Conservation (phyloP, 2,113 vertebrate genomes). For the Bos javanicus region DNA sequence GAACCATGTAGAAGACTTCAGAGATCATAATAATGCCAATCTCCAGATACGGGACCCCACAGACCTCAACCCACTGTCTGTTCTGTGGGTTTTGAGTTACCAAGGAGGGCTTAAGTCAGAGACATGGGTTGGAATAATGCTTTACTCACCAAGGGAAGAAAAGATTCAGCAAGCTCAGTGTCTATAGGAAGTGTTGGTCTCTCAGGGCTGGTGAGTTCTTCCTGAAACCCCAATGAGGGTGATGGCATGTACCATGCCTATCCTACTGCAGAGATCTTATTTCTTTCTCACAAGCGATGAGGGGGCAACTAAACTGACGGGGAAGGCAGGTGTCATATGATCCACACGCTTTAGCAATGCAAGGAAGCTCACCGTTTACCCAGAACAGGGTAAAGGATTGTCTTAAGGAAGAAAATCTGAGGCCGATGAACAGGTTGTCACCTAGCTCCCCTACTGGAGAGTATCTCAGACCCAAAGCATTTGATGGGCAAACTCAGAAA, state of each 20-base stretch:
- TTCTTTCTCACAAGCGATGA: not conserved
- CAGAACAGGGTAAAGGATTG: not conserved
- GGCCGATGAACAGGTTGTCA: not conserved
- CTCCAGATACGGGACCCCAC: not conserved
- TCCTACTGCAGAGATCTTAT: not conserved
- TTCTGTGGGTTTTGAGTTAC: not conserved
- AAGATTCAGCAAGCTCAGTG: not conserved
- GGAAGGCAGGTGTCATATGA: not conserved
- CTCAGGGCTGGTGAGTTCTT: not conserved
- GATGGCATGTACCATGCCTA: not conserved
- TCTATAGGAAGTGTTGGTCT: not conserved
- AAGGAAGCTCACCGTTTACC: not conserved
- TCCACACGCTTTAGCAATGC: not conserved
- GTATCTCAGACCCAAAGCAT: not conserved
- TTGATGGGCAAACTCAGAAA: not conserved
- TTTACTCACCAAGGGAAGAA: not conserved
- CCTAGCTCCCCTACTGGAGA: not conserved
- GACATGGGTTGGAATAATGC: not conserved
- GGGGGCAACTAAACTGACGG: not conserved
- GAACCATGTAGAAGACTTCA: not conserved
- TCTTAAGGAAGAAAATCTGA: not conserved
- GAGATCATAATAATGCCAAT: not conserved
- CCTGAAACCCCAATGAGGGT: not conserved
- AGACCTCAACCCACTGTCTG: not conserved
- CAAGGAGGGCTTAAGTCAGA: not conserved